These are phyloP conservation scores for Neoniphon sammara DNA, from an alignment of 2,797 vertebrate species.

Conservation along the genomic window DNA sequence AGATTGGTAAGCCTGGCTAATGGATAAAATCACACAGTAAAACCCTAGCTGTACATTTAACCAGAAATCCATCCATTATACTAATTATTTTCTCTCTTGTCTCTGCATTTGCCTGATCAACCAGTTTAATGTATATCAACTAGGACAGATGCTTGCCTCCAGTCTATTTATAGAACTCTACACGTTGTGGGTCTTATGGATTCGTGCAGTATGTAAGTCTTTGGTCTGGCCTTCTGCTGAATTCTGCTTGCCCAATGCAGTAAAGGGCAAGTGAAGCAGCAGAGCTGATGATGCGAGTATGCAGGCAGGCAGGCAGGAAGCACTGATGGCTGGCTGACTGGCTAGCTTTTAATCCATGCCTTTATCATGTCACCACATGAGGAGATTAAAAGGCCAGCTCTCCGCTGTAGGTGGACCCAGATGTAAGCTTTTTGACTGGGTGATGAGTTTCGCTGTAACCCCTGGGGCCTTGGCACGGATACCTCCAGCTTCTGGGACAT, in stretches of 20 bases:
- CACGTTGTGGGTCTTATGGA: conserved; percentile 26
- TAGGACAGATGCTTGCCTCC: conserved; percentile 36
- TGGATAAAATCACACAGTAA: not conserved
- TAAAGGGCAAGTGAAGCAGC: conserved; percentile 47
- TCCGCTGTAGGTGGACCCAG: conserved; percentile 68
- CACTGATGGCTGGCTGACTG: conserved; percentile 44
- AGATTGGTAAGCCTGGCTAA: conserved; percentile 8
- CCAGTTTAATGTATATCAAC: conserved; percentile 23
- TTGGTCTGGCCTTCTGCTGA: conserved; percentile 35
- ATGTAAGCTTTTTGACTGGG: conserved; percentile 64
- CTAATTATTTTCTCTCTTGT: conserved; percentile 33
- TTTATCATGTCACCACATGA: conserved; percentile 72
- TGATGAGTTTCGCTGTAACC: conserved; percentile 47
- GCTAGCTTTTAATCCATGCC: conserved; percentile 74
- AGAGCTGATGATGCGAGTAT: conserved; percentile 47
- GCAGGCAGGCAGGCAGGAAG: conserved; percentile 26
- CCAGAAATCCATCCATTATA: conserved; percentile 27
- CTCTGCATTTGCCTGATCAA: conserved; percentile 42
- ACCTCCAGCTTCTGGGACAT: conserved; percentile 20
- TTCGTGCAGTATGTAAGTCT: conserved; percentile 45
- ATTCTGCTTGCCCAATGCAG: conserved; percentile 37
- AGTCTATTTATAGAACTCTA: conserved; percentile 63
- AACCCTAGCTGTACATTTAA: not conserved
- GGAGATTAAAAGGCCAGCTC: conserved; percentile 74
- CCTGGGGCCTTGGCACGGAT: conserved; percentile 6